A percentile compares a stretch with the other conserved stretches of the same genome.
These are phyloP conservation scores for Stenodera caucasica DNA, from an alignment of 2,888 invertebrate genomes.

Conservation along the genomic window DNA sequence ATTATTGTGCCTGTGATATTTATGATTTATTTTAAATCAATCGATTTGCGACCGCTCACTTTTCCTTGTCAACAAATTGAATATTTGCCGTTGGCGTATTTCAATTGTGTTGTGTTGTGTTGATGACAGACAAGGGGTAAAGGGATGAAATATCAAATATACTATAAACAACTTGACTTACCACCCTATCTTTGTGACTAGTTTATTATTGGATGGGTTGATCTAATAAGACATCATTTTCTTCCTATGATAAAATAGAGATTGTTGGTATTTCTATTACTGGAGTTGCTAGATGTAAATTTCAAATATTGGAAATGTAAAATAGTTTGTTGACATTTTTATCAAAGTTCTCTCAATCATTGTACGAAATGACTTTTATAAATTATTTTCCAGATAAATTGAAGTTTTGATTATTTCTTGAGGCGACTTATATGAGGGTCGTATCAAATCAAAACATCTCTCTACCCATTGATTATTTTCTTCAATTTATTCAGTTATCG, in stretches of 20 bases:
- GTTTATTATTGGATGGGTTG: slow-evolving; percentile 30
- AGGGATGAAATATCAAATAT: not conserved
- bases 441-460: too few relatives aligned
- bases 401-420: too few relatives aligned
- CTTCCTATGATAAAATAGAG: slow-evolving; percentile 6
- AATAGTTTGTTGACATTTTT: too few relatives aligned
- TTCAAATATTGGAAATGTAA: too few relatives aligned
- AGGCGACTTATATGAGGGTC: too few relatives aligned
- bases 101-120: too few relatives aligned
- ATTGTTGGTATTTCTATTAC: not conserved
- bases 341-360: too few relatives aligned
- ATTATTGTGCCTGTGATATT: not conserved
- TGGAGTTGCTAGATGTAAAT: not conserved
- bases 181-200: slow-evolving; percentile 21
- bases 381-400: too few relatives aligned
- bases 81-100: slow-evolving; percentile 4
- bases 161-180: not conserved
- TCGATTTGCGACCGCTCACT: not conserved
- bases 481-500: too few relatives aligned
- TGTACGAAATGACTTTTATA: too few relatives aligned
- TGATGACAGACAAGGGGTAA: not conserved
- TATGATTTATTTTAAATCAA: not conserved
- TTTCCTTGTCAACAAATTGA: not conserved
- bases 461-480: too few relatives aligned
- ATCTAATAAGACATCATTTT: slow-evolving; percentile 29